These are phyloP conservation scores for Ooceraea biroi DNA, from an alignment of 1,140 invertebrate species.

Conservation along the genomic window DNA sequence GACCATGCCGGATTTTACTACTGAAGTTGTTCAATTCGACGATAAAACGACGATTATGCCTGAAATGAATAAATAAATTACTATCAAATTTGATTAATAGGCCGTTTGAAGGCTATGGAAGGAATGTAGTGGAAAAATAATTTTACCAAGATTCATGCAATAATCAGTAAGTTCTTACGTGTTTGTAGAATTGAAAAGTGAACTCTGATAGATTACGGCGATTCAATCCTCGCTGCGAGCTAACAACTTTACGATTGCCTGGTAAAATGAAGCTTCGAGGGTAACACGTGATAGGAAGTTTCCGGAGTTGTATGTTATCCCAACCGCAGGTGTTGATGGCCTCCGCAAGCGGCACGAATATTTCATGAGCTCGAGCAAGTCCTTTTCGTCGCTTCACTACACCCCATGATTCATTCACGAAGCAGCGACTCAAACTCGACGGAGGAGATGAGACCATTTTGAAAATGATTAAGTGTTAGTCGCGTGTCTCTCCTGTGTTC, in stretches of 20 bases:
- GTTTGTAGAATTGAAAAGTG: not conserved
- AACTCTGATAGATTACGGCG: constrained; percentile 7
- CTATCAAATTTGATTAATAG: not conserved
- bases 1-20: not conserved
- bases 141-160: not conserved
- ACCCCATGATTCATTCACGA: constrained; percentile 68
- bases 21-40: not conserved
- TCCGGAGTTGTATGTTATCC: constrained; percentile 54
- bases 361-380: constrained; percentile 76
- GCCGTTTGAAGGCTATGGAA: not conserved
- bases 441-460: constrained; percentile 44
- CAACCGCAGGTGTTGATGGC: constrained; percentile 77
- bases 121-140: not conserved
- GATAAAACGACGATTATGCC: not conserved
- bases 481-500: not conserved
- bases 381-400: constrained; percentile 47
- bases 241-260: constrained; percentile 34
- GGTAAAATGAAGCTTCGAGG: constrained; percentile 2
- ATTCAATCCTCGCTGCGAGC: not conserved
- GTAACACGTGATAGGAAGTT: constrained; percentile 13
- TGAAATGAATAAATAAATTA: no score
- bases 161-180: not conserved
- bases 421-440: constrained; percentile 58
- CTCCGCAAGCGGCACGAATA: constrained; percentile 72
- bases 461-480: constrained; percentile 31